Base-by-base conservation (phyloP, 2,888 invertebrate genomes). In the Tyria jacobaeae region DNA sequence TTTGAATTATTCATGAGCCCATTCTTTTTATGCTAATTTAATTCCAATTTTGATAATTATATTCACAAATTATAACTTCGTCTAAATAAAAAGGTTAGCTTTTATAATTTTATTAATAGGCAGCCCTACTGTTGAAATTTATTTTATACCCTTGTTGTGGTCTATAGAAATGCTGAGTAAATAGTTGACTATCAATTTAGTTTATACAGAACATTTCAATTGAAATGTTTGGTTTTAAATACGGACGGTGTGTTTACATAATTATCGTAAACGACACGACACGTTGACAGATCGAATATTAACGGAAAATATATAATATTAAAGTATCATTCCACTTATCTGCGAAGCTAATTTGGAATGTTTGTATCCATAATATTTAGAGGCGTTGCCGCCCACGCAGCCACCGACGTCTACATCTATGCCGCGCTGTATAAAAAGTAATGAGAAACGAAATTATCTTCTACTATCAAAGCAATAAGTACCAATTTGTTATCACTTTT, bases 331-430 rank as follows among this genome's bases (percentile, higher is more conserved):
- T 73, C 70, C 70, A 64, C 48, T 66, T 68, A 76, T 75, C 75
- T 74, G 68, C 66, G 75, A 59, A 69, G 81, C 82, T 83, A 84
- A 86, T 86, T 87, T 78, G 73, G 83, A 83, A 84, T 86, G 86
- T 89, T 88, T 85, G 78, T 80, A 84, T 84, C 79, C 83, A 86
- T 83, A 88, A 89, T 88, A 88, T 89, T 88, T 85, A 85, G 85
- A 86, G 84, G 83, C 76, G 75, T 71, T 70, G 73, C 80, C 86
- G 80, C 91, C 91, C 86, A 89, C 91, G 88, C 86, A 83, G 84
- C 77, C 71, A 75, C 75, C 65, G 61, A 56, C 79, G 80, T 83
- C 82, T 90, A 90, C 89, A 90, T 89, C 82, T 74, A 81, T 78
- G 75, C 39, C 7, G 27, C 15, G 14, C 25, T 74, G 64, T 57